phyloP scores from a whole-genome alignment of 2,888 invertebrate species.

The Acholoe squamosa region DNA sequence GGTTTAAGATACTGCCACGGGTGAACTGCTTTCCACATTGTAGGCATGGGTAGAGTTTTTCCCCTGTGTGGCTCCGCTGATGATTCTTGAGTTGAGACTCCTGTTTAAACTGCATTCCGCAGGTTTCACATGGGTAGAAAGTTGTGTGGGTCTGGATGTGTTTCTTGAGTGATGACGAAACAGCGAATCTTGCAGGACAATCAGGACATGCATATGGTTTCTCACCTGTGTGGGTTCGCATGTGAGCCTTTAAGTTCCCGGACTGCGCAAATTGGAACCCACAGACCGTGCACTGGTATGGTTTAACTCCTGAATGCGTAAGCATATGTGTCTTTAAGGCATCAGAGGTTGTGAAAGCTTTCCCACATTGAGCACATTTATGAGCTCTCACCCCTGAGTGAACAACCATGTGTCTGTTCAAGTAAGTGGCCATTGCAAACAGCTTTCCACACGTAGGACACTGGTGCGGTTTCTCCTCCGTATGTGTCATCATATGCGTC shows the following conservation, averaged over 20 bases:
- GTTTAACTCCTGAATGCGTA: background rate
- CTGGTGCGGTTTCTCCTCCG: background rate
- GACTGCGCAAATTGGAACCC: background rate
- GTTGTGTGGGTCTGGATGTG: slow-evolving; percentile 49
- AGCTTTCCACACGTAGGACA: background rate
- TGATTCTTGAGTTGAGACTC: background rate
- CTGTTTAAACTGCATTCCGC: background rate
- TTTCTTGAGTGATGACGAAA: background rate
- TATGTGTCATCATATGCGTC: slow-evolving; percentile 36
- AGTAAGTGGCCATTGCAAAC: background rate
- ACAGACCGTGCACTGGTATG: background rate
- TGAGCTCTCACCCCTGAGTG: slow-evolving; percentile 13
- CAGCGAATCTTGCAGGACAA: background rate
- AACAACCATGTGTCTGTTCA: background rate
- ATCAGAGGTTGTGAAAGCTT: background rate
- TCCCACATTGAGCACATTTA: background rate
- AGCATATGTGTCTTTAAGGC: background rate
- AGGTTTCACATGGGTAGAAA: background rate
- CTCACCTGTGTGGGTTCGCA: slow-evolving; percentile 5
- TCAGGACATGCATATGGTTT: background rate
- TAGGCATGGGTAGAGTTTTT: slow-evolving; percentile 28
- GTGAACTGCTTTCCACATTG: background rate
- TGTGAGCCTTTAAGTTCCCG: background rate
- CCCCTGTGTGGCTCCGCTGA: slow-evolving; percentile 38
- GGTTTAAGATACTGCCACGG: background rate